Evolutionary conservation across 2,113 vertebrate genomes (phyloP), one percentile per base, ranked within the genome.

Genomic region (Sphyrna mokarran): DNA sequence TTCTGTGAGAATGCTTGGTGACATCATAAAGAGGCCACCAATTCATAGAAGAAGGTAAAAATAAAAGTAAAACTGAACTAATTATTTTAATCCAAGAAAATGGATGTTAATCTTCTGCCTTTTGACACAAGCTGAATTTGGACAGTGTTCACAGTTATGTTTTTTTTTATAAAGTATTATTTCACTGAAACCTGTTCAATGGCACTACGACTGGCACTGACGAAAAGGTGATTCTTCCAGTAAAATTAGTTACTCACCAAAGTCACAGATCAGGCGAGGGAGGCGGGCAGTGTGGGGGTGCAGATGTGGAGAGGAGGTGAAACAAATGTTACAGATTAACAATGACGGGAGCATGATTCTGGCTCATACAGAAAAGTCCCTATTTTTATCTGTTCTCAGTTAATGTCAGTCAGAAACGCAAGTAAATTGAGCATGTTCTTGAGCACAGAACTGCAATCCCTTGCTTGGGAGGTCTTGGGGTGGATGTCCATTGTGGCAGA

Each of bases 41-140:
- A 98, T 98, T 98, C 98, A 99, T 98, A 98, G 98, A 97, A 98
- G 99, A 99, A 99, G 99, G 98, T 99, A 99, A 95, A 29, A 68
- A n/a, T n/a, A 68, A 68, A 94, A 14, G 48, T 1, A 43, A 72
- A 95, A 11, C 40, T 29, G 72, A 5, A 48, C 63, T 72, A 48
- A 3, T 29, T 43, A 48, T 29, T 69, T 54, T 95, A 95, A 93
- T 18, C 61, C 2, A 22, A 37, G 16, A 20, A 93, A 93, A 66
- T 37, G 89, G 61, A 20, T 93, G 18, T 66, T 37, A 93, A 93
- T 63, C 61, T 66, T 37, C 89, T 37, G 58, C 11, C 33, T 63
- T 63, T 91, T 66, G 61, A 93, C 89, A 22, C n/a, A 22, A 83
- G 16, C 80, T 83, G 80, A 5, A 18, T 23, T 93, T 93, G 89